Conservation (phyloP, 1,140 invertebrate species). For the Ostrea denselamellosa region DNA sequence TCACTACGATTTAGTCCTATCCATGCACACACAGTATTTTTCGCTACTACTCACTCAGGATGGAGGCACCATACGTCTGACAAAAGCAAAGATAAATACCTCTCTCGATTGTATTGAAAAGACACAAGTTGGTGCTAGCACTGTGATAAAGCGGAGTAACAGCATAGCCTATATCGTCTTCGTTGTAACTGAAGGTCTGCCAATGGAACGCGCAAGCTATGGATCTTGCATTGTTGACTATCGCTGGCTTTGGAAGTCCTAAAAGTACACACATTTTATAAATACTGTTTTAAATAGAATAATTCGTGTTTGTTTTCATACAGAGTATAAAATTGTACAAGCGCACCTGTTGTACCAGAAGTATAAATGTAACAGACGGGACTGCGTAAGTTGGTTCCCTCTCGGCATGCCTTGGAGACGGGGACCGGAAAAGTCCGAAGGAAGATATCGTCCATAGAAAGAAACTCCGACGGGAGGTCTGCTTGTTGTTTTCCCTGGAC, state of each 20-base stretch:
- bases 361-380: conserved; percentile 58
- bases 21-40: no score
- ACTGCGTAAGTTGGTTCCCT: conserved; percentile 41
- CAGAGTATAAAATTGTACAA: not conserved
- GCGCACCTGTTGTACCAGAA: conserved; percentile 62
- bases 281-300: not conserved
- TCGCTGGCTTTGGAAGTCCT: conserved; percentile 64
- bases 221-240: conserved; percentile 59
- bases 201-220: conserved; percentile 34
- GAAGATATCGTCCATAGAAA: conserved; percentile 50
- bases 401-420: conserved; percentile 44
- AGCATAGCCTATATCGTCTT: conserved; percentile 64
- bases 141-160: conserved; percentile 72
- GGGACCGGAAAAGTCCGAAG: conserved; percentile 16
- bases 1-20: no score
- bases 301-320: no score
- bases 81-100: conserved; percentile 43
- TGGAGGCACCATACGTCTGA: no score
- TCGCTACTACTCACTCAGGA: no score
- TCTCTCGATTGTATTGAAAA: conserved; percentile 52
- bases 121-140: conserved; percentile 58
- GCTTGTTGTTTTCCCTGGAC: conserved; percentile 24
- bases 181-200: conserved; percentile 47
- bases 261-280: not conserved
- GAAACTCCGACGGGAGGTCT: conserved; percentile 26